Conservation (phyloP, 2,797 vertebrate species). For the Myotis findleyi region DNA sequence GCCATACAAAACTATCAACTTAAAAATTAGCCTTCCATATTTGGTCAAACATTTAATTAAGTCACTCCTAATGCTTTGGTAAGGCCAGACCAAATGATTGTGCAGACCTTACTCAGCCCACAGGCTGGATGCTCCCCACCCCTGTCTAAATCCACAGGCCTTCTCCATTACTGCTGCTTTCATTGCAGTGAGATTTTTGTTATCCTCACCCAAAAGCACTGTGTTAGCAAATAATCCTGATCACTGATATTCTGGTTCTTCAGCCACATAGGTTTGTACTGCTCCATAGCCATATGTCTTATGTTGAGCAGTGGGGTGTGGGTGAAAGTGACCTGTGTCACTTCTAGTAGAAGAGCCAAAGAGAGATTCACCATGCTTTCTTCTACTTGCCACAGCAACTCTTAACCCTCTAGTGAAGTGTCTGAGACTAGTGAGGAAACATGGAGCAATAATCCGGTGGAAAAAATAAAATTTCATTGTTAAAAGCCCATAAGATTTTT, state of each 20-base stretch:
- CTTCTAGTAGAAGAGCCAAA: not conserved
- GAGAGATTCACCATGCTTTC: not conserved
- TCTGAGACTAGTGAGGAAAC: not conserved
- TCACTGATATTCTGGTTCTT: not conserved
- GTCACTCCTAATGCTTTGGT: no score
- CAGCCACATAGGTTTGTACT: not conserved
- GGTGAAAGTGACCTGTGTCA: not conserved
- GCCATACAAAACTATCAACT: no score
- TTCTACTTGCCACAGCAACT: not conserved
- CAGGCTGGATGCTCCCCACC: no score
- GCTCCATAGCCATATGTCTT: not conserved
- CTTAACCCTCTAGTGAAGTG: not conserved
- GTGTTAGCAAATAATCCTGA: not conserved
- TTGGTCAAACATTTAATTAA: no score
- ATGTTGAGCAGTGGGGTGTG: not conserved
- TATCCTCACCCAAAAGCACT: not conserved
- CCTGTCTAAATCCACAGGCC: not conserved
- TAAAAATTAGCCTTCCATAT: no score
- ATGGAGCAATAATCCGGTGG: accelerated
- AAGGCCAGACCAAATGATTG: no score
- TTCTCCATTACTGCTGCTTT: not conserved
- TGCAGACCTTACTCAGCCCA: no score
- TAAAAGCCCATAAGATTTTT: not conserved
- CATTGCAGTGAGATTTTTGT: not conserved
- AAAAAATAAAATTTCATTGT: not conserved